A percentile compares a stretch with the other conserved stretches of the same genome.
Evolutionary conservation across 2,888 invertebrate genomes (phyloP).

Genomic region (Lissonota sp.): DNA sequence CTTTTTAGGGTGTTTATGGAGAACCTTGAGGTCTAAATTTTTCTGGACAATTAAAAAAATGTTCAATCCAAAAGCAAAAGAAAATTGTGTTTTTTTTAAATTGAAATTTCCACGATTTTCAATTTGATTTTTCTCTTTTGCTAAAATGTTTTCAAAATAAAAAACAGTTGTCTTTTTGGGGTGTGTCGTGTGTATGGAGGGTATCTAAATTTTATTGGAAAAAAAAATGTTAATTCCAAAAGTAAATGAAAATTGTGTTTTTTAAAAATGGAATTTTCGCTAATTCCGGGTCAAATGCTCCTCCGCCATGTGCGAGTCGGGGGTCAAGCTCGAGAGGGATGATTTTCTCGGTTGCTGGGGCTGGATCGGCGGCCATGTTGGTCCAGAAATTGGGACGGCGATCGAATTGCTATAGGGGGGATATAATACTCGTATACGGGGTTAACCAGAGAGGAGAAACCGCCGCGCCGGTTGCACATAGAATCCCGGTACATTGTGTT

Average conservation of each 20-base stretch:
- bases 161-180: no score
- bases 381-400: constrained; percentile 68
- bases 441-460: constrained; percentile 21
- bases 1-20: no score
- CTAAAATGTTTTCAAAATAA: no score
- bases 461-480: constrained; percentile 73
- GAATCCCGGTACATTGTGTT: constrained; percentile 72
- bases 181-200: no score
- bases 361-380: constrained; percentile 65
- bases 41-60: background rate
- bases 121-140: no score
- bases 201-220: no score
- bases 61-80: background rate
- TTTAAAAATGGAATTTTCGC: background rate
- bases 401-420: constrained; percentile 50
- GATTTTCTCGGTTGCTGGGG: constrained; percentile 37
- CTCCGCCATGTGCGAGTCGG: background rate
- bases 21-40: no score
- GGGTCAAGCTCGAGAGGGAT: constrained; percentile 48
- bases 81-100: background rate
- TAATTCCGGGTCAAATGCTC: background rate
- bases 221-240: background rate
- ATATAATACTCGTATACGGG: constrained; percentile 11
- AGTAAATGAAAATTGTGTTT: background rate
- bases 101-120: background rate